Evolutionary conservation across 2,888 invertebrate genomes (phyloP), one percentile per base, ranked within the genome.

Genomic region (Hemithea aestivaria): DNA sequence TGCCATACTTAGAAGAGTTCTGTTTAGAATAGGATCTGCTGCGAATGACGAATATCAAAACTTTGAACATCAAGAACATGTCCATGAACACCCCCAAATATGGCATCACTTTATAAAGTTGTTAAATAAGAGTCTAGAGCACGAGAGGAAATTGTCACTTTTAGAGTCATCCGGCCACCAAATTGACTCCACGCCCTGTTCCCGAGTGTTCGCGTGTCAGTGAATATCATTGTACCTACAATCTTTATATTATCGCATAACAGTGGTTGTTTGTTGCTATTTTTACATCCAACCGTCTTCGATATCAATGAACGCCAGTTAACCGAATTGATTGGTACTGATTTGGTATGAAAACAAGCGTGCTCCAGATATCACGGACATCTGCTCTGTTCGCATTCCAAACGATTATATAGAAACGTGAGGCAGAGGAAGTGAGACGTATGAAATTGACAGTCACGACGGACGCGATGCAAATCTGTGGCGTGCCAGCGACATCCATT

Each of bases 381-480:
- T 56, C 48, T 65, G 59, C 28, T 33, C 9, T 25, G 39, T 60
- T 68, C 58, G 55, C 72, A 74, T 76, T 74, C 70, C 71, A 65
- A 45, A 25, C 62, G 67, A 70, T 70, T 65, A 71, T 52, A 64
- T 40, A 54, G 59, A 64, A 68, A 64, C 60, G 58, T 62, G 59
- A 48, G 62, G 51, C 58, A 58, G 51, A 73, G 74, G 73, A 78
- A 76, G 69, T 68, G 61, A 73, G 62, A 66, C 62, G 64, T 63
- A 63, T 62, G 62, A 63, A 73, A 73, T 70, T 72, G 76, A 76
- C 75, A 71, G 62, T 40, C 60, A 59, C 61, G 63, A 66, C 68
- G 66, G 68, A 76, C 70, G 72, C 67, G 64, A 72, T 74, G 79
- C 77, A 81, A 83, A 82, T 82, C 82, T 76, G 75, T 69, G 70